These are phyloP conservation scores for Scaptomyza polygonia DNA, from an alignment of 2,888 invertebrate species.

Conservation along the genomic window DNA sequence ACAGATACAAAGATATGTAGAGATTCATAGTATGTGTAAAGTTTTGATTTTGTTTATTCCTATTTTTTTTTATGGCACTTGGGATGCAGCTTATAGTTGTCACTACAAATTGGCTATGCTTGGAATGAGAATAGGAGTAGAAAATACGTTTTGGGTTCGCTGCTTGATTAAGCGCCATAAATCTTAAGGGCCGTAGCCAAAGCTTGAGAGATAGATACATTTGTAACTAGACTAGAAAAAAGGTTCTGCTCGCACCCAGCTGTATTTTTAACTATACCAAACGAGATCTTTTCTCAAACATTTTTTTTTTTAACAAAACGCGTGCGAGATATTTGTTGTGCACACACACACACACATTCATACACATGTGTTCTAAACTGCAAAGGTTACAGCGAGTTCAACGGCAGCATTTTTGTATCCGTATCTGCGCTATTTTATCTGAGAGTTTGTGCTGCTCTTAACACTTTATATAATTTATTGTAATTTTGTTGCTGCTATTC, in stretches of 20 bases:
- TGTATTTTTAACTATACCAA: conserved; percentile 35
- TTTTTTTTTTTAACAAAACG: conserved; percentile 69
- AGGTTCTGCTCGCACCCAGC: conserved; percentile 52
- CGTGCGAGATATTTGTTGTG: conserved; percentile 23
- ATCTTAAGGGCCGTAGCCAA: conserved; percentile 58
- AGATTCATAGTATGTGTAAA: conserved; percentile 24
- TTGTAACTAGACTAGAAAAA: conserved; percentile 58
- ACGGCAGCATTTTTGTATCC: conserved; percentile 37
- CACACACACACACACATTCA: neutral
- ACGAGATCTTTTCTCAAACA: conserved; percentile 50
- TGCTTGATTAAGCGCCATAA: conserved; percentile 74
- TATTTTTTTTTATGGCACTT: conserved; percentile 71
- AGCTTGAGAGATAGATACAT: conserved; percentile 43
- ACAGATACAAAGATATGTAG: conserved; percentile 31
- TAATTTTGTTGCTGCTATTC: conserved; percentile 64
- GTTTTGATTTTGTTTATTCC: no score
- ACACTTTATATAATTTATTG: conserved; percentile 80
- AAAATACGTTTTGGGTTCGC: conserved; percentile 33
- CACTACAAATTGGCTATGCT: conserved; percentile 74
- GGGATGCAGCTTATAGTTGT: conserved; percentile 71
- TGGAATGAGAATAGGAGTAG: conserved; percentile 29
- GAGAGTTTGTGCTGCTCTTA: conserved; percentile 51
- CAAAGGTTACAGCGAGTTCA: conserved; percentile 25
- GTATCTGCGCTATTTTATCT: conserved; percentile 17
- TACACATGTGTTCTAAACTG: conserved; percentile 16